Evolutionary conservation across 2,113 vertebrate species (phyloP), one percentile per base, ranked within the genome.

Genomic region (Heliornis fulica): DNA sequence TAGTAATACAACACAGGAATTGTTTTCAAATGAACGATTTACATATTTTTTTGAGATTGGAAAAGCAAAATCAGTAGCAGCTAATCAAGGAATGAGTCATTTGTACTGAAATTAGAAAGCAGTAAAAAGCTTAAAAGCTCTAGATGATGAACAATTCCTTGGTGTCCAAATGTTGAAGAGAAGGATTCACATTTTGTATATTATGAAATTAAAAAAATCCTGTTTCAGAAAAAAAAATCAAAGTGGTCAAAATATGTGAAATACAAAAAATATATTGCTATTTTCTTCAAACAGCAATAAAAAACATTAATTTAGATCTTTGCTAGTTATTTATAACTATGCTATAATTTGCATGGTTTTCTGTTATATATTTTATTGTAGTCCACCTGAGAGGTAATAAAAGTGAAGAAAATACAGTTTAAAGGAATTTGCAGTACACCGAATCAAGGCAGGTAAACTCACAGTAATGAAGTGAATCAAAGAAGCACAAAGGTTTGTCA

Each of bases 161-260:
- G 1, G 28, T 59, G 59, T 53, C n/a, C 48, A 90, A 51, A 20
- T 66, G 45, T 60, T 85, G 50, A 61, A 77, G 93, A 85, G 45
- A n/a, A 94, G 21, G 26, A 53, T 88, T 89, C 74, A 94, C 51
- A n/a, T 80, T 90, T 82, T 85, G 36, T 57, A 83, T 6, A 77
- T 34, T 76, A 76, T 50, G 8, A 21, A 43, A 82, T 95, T 91
- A 57, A 93, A 92, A 96, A 61, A 85, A 83, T 43, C 93, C 71
- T 78, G 45, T 97, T 95, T 95, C 84, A 82, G 96, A 96, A 46
- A 94, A 46, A 94, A 97, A 96, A 94, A 77, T 65, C 64, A 94
- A 93, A 94, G 96, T 13, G 22, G 83, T 78, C 54, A 89, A 93
- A 92, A 74, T 53, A 45, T 40, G 48, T 78, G 76, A 96, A 94